A percentile compares a stretch with the other conserved stretches of the same genome.
phyloP scores from a whole-genome alignment of 2,113 vertebrate genomes.

The Coryphaenoides rupestris region DNA sequence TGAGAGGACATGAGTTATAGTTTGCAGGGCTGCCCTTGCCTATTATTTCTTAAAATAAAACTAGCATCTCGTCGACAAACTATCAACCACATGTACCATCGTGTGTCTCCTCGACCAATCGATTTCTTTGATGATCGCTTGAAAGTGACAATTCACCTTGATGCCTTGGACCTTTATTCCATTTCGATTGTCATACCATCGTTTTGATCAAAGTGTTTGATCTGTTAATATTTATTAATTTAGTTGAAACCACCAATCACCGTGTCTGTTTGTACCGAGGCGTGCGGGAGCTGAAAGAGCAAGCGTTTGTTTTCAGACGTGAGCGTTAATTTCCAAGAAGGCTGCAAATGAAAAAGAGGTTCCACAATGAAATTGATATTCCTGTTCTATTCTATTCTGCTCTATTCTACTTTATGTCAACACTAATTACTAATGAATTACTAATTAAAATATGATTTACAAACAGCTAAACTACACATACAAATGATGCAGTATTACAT shows the following conservation, averaged over 20 bases:
- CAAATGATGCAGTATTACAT: too few species aligned
- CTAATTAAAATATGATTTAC: too few species aligned
- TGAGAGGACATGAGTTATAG: too few species aligned
- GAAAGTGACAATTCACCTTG: conserved; percentile 1
- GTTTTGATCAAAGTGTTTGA: conserved; percentile 1
- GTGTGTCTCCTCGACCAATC: not conserved
- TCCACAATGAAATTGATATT: too few species aligned
- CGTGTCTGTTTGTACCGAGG: conserved; percentile 44
- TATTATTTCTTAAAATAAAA: too few species aligned
- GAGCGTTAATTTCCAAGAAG: conserved; percentile 42
- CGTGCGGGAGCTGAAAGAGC: conserved; percentile 37
- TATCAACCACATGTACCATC: too few species aligned
- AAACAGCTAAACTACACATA: too few species aligned
- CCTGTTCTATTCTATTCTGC: too few species aligned
- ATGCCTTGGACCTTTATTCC: not conserved
- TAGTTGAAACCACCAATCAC: conserved; percentile 47
- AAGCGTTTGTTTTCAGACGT: conserved; percentile 33
- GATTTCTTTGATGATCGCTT: not conserved
- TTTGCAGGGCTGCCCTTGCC: too few species aligned
- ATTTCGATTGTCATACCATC: not conserved
- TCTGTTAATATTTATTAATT: not conserved
- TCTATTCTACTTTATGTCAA: too few species aligned
- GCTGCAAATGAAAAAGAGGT: conserved; percentile 48
- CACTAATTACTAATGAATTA: too few species aligned
- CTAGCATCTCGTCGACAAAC: too few species aligned